Base-by-base conservation (phyloP, 1,140 invertebrate species). In the Nautilus pompilius region DNA sequence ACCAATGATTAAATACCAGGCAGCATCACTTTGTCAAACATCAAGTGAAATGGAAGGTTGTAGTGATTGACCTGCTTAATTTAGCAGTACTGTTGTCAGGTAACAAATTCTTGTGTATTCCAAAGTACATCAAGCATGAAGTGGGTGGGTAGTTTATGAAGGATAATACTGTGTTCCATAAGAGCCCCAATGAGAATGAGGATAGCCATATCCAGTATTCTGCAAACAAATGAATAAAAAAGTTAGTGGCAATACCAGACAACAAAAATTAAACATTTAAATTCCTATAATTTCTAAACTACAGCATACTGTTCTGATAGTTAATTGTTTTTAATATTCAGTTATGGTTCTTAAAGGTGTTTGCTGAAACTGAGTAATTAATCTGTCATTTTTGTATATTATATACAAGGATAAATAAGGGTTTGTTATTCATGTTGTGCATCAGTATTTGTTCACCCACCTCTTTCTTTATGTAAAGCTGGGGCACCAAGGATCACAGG, bases 111-210 rank as follows among this genome's bases (percentile, higher is more conserved):
- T n/a, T n/a, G n/a, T n/a, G n/a, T n/a, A n/a, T n/a, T n/a, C n/a
- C n/a, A n/a, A n/a, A n/a, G n/a, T n/a, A n/a, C n/a, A n/a, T n/a
- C n/a, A n/a, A n/a, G n/a, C n/a, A n/a, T n/a, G n/a, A n/a, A n/a
- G n/a, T n/a, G 36, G n/a, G 36, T 41, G 13, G 13, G 36, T 15
- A 13, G 36, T 41, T n/a, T 41, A 53, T 22, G 49, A 53, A 22
- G 49, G 49, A 28, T 53, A 53, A 53, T 53, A 53, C 49, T 53
- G 49, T 15, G 26, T 53, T 15, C 26, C 26, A 26, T 53, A 53
- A 15, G 49, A 53, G 17, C 24, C 15, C 49, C 49, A 53, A 24
- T 53, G 49, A 53, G 49, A 28, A 53, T 53, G 49, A 28, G 49
- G 49, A 24, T 53, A 53, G n/a, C 49, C 49, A 17, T 53, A 53